phyloP scores from a whole-genome alignment of 1,140 invertebrate genomes.

The Whitmania pigra region DNA sequence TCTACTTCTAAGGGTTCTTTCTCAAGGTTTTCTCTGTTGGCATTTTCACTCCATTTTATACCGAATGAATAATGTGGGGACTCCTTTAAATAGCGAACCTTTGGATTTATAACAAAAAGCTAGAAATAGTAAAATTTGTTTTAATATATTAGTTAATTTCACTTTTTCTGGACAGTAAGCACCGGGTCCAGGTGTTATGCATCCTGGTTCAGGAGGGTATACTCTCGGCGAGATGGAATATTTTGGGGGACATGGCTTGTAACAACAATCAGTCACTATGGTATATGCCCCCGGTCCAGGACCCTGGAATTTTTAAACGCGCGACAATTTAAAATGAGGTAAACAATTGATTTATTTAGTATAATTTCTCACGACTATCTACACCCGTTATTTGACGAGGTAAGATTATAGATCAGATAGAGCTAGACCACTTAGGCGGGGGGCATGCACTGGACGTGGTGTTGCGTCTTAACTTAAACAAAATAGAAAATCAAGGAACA shows the following conservation, averaged over 20 bases:
- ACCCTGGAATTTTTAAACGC: background rate
- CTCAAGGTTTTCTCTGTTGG: background rate
- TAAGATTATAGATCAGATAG: too few relatives aligned
- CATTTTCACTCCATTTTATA: conserved; percentile 1
- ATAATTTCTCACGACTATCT: too few relatives aligned
- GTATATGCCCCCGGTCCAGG: conserved; percentile 5
- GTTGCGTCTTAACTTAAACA: too few relatives aligned
- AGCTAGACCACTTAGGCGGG: too few relatives aligned
- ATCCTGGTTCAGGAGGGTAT: background rate
- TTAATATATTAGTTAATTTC: too few relatives aligned
- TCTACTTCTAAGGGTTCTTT: background rate
- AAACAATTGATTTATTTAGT: too few relatives aligned
- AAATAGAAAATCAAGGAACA: too few relatives aligned
- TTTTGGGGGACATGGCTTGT: conserved; percentile 5
- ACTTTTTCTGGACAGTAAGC: conserved; percentile 2
- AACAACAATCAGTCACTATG: background rate
- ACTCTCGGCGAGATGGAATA: background rate
- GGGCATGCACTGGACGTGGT: too few relatives aligned
- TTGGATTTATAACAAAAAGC: too few relatives aligned
- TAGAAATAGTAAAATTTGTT: too few relatives aligned
- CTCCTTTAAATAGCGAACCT: background rate
- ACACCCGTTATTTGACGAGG: too few relatives aligned
- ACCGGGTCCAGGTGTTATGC: conserved; percentile 1
- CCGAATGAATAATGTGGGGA: background rate
- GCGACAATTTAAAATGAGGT: too few relatives aligned